These are phyloP conservation scores for Gallinago solitaria DNA, from an alignment of 2,797 vertebrate genomes.

Conservation along the genomic window DNA sequence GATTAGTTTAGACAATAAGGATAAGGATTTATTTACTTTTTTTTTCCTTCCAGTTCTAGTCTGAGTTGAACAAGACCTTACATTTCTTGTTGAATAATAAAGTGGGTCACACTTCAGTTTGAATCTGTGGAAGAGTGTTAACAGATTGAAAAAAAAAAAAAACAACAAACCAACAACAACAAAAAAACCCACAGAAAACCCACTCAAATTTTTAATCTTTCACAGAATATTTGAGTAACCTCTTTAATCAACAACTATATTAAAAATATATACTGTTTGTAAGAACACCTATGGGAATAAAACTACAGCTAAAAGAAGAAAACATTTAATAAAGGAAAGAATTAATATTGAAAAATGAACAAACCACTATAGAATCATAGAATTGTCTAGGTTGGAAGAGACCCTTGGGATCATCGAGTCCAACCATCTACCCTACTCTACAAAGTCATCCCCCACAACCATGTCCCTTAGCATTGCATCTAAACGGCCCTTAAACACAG, in stretches of 20 bases:
- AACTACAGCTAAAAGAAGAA: background rate
- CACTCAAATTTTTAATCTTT: background rate
- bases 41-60: background rate
- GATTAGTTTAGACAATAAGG: background rate
- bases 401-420: no score
- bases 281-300: background rate
- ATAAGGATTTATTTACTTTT: background rate
- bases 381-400: no score
- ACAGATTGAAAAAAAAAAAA: background rate
- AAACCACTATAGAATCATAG: background rate
- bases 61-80: background rate
- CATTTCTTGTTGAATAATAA: background rate
- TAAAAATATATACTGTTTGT: background rate
- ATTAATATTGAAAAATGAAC: background rate
- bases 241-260: background rate
- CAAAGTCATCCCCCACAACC: no score
- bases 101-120: background rate
- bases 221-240: background rate
- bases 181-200: background rate
- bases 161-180: fast-evolving
- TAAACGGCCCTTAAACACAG: no score
- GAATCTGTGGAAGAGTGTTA: background rate
- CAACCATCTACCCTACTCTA: no score
- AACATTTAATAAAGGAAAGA: background rate
- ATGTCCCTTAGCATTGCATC: no score